Percentiles rank a stretch among this genome's conserved stretches.
These are phyloP conservation scores for Lasioglossum pauxillum DNA, from an alignment of 2,888 invertebrate genomes.

Conservation along the genomic window DNA sequence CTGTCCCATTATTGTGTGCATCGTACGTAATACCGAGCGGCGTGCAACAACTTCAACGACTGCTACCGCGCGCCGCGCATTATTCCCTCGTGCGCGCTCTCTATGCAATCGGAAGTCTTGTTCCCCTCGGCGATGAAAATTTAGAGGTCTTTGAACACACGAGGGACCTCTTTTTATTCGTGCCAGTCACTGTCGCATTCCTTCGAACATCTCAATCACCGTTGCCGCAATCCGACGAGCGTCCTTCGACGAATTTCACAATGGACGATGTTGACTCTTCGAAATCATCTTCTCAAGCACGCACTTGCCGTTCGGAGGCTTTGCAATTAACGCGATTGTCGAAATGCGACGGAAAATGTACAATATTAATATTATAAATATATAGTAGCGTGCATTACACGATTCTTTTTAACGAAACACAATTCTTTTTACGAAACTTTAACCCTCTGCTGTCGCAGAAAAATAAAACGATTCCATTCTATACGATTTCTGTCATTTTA, in stretches of 20 bases:
- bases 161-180: background rate
- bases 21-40: slow-evolving; percentile 11
- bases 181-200: background rate
- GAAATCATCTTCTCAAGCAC: background rate
- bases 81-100: background rate
- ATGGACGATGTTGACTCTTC: background rate
- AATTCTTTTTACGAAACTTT: no score
- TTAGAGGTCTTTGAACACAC: background rate
- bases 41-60: background rate
- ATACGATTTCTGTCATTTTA: no score
- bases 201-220: background rate
- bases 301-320: background rate
- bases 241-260: background rate
- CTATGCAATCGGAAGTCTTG: slow-evolving; percentile 9
- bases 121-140: background rate
- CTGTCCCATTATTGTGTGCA: background rate
- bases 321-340: background rate
- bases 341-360: background rate
- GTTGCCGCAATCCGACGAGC: background rate
- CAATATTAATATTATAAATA: background rate
- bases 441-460: no score
- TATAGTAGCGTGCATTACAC: no score
- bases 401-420: no score
- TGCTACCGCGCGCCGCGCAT: background rate
- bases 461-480: no score